phyloP scores from a whole-genome alignment of 2,113 vertebrate genomes.

The Polyodon spathula region DNA sequence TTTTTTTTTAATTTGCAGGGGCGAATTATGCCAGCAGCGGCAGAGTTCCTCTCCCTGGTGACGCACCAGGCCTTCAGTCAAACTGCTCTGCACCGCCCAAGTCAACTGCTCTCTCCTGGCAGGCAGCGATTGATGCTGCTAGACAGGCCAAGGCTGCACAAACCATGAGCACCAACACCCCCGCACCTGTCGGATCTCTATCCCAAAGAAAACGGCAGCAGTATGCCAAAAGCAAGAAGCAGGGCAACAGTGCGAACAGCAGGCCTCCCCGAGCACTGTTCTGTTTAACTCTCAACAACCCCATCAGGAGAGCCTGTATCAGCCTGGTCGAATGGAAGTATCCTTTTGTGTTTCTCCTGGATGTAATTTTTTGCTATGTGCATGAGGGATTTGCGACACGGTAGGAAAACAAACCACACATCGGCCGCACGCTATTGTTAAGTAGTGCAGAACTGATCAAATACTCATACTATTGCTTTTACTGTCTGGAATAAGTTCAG shows the following conservation, averaged over 20 bases:
- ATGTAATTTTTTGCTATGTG: no score
- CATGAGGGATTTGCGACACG: no score
- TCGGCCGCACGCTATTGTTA: no score
- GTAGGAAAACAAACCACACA: no score
- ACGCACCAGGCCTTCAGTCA: conserved; percentile 80
- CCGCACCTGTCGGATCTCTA: conserved; percentile 82
- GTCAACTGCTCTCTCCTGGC: conserved; percentile 80
- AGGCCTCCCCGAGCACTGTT: conserved; percentile 90
- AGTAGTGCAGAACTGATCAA: no score
- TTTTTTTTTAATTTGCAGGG: conserved; percentile 57
- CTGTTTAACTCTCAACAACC: conserved; percentile 96
- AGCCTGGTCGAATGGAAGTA: conserved; percentile 99
- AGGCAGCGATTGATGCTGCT: conserved; percentile 92
- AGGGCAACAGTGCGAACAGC: conserved; percentile 86
- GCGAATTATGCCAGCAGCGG: conserved; percentile 94
- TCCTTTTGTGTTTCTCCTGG: conserved; percentile 62
- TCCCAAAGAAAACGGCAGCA: conserved; percentile 98
- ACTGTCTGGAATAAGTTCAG: no score
- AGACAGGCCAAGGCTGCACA: conserved; percentile 86
- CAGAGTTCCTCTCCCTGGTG: conserved; percentile 79
- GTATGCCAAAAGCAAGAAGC: conserved; percentile 99
- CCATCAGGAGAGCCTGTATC: conserved; percentile 97
- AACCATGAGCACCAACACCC: conserved; percentile 85
- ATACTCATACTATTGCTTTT: no score
- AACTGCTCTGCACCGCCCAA: conserved; percentile 69